Conservation (phyloP, 2,797 vertebrate species). For the Chrosomus eos region DNA sequence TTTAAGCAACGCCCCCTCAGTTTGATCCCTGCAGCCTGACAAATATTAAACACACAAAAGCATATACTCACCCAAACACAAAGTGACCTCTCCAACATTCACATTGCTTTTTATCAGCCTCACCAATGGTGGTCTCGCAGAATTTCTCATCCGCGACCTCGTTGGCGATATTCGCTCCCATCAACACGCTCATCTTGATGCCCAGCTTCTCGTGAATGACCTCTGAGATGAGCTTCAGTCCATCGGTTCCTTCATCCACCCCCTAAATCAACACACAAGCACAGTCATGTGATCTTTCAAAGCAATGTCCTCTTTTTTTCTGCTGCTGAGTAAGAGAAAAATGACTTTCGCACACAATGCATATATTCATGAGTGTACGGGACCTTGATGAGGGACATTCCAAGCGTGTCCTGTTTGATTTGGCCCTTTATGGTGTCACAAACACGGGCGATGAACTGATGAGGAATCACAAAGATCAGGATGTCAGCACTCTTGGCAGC, state of each 20-base stretch:
- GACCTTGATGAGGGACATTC: slow-evolving; percentile 96
- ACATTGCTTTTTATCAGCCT: slow-evolving; percentile 55
- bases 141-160: slow-evolving; percentile 97
- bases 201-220: slow-evolving; percentile 91
- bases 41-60: slow-evolving; percentile 33
- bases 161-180: slow-evolving; percentile 97
- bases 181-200: slow-evolving; percentile 90
- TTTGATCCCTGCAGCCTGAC: slow-evolving; percentile 86
- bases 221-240: slow-evolving; percentile 93
- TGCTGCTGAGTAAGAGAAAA: slow-evolving; percentile 31
- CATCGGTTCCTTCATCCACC: slow-evolving; percentile 90
- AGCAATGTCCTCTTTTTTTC: slow-evolving; percentile 11
- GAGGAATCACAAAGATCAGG: slow-evolving; percentile 94
- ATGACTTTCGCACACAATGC: background rate
- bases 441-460: slow-evolving; percentile 89
- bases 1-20: slow-evolving; percentile 86
- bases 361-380: background rate
- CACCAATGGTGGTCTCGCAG: slow-evolving; percentile 98
- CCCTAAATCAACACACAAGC: slow-evolving; percentile 76
- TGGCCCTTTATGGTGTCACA: slow-evolving; percentile 91
- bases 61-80: slow-evolving; percentile 1
- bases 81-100: background rate
- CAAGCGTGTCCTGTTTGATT: slow-evolving; percentile 84
- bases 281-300: slow-evolving; percentile 21
- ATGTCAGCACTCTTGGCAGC: slow-evolving; percentile 86